These are phyloP conservation scores for Orthonychiurus folsomi DNA, from an alignment of 2,888 invertebrate genomes.

Conservation along the genomic window DNA sequence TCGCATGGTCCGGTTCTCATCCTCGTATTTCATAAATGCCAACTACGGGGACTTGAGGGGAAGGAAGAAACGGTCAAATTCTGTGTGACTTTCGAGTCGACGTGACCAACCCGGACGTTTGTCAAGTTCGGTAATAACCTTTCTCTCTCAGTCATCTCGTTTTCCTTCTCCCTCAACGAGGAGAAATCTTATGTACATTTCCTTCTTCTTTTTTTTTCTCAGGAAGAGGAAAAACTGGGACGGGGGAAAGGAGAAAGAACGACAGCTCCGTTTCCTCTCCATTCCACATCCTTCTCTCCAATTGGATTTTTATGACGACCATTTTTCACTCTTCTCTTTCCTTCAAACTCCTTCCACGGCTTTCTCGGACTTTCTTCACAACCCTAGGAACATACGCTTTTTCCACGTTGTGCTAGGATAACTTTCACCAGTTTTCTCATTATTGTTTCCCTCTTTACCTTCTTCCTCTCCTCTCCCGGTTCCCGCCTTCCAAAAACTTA, in stretches of 20 bases:
- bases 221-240: too few relatives aligned
- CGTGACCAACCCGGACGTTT: constrained; percentile 22
- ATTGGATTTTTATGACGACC: constrained; percentile 28
- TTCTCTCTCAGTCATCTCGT: constrained; percentile 21
- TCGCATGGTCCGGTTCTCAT: too few relatives aligned
- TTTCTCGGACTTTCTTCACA: neutral
- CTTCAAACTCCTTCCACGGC: neutral
- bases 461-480: too few relatives aligned
- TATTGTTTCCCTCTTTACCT: too few relatives aligned
- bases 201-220: too few relatives aligned
- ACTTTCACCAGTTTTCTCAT: too few relatives aligned
- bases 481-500: too few relatives aligned
- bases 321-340: constrained; percentile 21
- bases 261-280: neutral
- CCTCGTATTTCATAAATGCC: constrained; percentile 18
- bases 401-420: too few relatives aligned
- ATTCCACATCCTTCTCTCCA: constrained; percentile 10
- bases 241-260: too few relatives aligned
- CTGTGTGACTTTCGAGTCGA: constrained; percentile 12
- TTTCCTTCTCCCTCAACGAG: neutral
- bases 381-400: neutral
- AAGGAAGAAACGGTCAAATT: constrained; percentile 11
- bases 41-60: constrained; percentile 10
- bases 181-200: too few relatives aligned
- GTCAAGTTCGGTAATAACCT: constrained; percentile 26